Conservation (phyloP, 2,113 vertebrate genomes). For the Pollimyrus isidori region DNA sequence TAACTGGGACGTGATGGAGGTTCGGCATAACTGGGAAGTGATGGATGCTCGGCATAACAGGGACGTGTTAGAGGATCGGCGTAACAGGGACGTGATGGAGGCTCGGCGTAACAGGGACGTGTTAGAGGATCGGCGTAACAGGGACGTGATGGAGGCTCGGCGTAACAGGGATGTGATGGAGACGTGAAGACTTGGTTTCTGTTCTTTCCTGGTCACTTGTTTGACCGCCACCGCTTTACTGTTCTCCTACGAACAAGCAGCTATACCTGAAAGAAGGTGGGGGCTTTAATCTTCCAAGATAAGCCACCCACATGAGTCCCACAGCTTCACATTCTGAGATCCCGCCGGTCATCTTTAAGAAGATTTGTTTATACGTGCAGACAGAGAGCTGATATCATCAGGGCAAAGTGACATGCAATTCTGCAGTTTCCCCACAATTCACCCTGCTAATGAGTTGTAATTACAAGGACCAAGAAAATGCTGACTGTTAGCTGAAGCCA, state of each 20-base stretch:
- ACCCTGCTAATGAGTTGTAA: constrained; percentile 7
- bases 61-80: not conserved
- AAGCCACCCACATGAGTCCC: not conserved
- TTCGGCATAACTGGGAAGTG: too few relatives aligned
- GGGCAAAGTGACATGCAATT: not conserved
- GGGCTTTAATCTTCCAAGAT: not conserved
- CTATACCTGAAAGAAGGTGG: not conserved
- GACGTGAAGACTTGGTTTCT: not conserved
- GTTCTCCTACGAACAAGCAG: not conserved
- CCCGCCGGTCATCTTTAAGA: not conserved
- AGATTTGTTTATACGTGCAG: not conserved
- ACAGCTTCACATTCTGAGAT: not conserved
- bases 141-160: too few relatives aligned
- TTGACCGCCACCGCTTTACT: not conserved
- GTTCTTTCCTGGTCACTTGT: not conserved
- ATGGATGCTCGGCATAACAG: too few relatives aligned
- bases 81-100: not conserved
- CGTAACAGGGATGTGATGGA: not conserved
- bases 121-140: not conserved
- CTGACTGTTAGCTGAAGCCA: not conserved
- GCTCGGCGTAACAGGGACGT: not conserved
- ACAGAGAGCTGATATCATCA: not conserved
- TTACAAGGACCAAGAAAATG: constrained; percentile 2
- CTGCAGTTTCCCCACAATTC: not conserved
- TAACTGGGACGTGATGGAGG: not conserved